These are phyloP conservation scores for Nannobrachium achirus DNA, from an alignment of 2,113 vertebrate genomes.

Conservation along the genomic window DNA sequence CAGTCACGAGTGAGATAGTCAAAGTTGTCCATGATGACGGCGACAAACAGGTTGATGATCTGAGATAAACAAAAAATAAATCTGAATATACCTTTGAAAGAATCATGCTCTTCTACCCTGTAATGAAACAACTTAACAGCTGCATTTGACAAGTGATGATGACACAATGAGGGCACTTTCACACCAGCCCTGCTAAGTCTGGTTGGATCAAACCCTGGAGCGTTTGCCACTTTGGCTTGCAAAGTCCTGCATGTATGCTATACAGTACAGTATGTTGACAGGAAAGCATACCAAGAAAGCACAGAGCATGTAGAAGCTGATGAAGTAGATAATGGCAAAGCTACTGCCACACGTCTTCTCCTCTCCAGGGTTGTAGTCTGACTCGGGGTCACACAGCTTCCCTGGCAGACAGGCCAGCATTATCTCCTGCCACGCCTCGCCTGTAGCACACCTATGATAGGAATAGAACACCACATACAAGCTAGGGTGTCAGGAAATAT, in stretches of 20 bases:
- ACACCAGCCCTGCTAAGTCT: too few relatives aligned
- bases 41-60: slow-evolving; percentile 99
- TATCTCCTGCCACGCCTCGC: slow-evolving; percentile 98
- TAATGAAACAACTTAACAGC: too few relatives aligned
- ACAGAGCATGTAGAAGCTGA: slow-evolving; percentile 99
- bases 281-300: slow-evolving; percentile 90
- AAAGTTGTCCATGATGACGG: slow-evolving; percentile 99
- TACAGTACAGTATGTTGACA: too few relatives aligned
- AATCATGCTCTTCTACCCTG: too few relatives aligned
- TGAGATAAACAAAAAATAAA: slow-evolving; percentile 48
- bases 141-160: too few relatives aligned
- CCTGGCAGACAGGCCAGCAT: slow-evolving; percentile 96
- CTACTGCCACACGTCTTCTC: slow-evolving; percentile 93
- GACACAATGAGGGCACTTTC: too few relatives aligned
- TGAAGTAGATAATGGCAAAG: slow-evolving; percentile 97
- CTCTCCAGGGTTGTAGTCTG: slow-evolving; percentile 90
- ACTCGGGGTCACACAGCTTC: slow-evolving; percentile 92
- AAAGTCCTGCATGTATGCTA: too few relatives aligned
- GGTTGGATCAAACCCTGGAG: too few relatives aligned
- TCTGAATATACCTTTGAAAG: background rate
- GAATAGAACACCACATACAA: background rate
- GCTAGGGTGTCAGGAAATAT: background rate
- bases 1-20: slow-evolving; percentile 98
- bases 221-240: too few relatives aligned
- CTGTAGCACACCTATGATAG: slow-evolving; percentile 90